Base-by-base conservation (phyloP, 2,797 vertebrate species). In the Rhadinocentrus ornatus region DNA sequence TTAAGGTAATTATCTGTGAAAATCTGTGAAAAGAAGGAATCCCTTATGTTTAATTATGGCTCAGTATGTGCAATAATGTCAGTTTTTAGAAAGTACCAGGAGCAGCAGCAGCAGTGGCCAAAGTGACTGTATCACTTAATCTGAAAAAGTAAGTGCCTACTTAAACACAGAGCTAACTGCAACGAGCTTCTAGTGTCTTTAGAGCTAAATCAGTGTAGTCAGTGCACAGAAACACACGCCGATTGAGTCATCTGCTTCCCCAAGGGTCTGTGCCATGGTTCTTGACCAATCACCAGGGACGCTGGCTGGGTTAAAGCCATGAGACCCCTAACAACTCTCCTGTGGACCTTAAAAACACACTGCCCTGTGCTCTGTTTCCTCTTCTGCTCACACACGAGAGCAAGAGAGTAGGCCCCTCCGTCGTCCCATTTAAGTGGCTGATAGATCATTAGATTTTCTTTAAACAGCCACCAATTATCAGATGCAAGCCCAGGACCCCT, bases 391-490 rank as follows among this genome's bases (percentile, higher is more conserved):
- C 57, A 70, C 54, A 12, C 4, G 24, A 77, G 82, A 80, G 77
- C 66, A 48, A 78, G 84, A 87, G 82, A 82, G 77, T 8, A 44
- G 82, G 75, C 81, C 86, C 59, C 85, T 81, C 75, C 6, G 3
- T 69, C 34, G 68, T 55, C 62, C 82, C 89, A 90, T 92, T 91
- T 86, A 69, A 76, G 86, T 92, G 91, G 92, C 85, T 87, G 89
- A 93, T 92, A 84, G 89, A 86, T 59, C 70, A 68, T 78, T 75
- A 86, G 84, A 88, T 88, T 90, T 88, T 87, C 80, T 91, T 89
- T 88, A 91, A 93, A 92, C 84, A 88, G 86, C 84, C 78, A 52
- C 83, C 83, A 93, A 93, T 93, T 93, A 93, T 89, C 83, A 87
- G 77, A 72, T 41, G 82, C 81, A 91, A 90, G 78, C 50, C n/a